Conservation (phyloP, 1,140 invertebrate species). For the Aphaenogaster floridana region DNA sequence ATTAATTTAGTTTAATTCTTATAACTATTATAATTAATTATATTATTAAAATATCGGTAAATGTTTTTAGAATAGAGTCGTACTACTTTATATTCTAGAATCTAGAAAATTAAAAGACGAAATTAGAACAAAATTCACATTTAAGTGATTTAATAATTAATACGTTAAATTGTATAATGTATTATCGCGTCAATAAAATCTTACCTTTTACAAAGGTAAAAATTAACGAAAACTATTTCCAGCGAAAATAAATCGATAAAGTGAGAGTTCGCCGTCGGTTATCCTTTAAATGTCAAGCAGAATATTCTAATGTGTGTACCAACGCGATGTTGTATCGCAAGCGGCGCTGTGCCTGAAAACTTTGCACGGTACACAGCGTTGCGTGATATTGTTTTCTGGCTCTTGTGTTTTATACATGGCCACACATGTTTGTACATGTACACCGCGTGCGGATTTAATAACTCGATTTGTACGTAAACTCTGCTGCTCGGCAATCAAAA, state of each 20-base stretch:
- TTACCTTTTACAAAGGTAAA: neutral
- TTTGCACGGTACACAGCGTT: constrained; percentile 15
- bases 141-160: neutral
- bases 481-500: neutral
- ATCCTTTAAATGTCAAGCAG: constrained; percentile 16
- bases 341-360: neutral
- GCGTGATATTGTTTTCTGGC: constrained; percentile 24
- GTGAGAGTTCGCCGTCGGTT: neutral
- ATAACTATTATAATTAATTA: neutral
- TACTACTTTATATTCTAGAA: neutral
- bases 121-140: neutral
- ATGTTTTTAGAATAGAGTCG: neutral
- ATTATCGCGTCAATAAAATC: neutral
- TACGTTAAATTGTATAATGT: neutral
- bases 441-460: constrained; percentile 44
- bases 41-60: neutral
- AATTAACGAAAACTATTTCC: neutral
- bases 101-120: neutral
- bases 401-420: constrained; percentile 25
- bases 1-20: neutral
- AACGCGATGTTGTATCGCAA: neutral
- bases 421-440: constrained; percentile 25
- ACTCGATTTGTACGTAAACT: constrained; percentile 28
- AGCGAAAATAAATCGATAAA: neutral
- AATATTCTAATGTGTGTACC: constrained; percentile 12